phyloP scores from a whole-genome alignment of 2,888 invertebrate genomes.

The Drosophila anomalata region DNA sequence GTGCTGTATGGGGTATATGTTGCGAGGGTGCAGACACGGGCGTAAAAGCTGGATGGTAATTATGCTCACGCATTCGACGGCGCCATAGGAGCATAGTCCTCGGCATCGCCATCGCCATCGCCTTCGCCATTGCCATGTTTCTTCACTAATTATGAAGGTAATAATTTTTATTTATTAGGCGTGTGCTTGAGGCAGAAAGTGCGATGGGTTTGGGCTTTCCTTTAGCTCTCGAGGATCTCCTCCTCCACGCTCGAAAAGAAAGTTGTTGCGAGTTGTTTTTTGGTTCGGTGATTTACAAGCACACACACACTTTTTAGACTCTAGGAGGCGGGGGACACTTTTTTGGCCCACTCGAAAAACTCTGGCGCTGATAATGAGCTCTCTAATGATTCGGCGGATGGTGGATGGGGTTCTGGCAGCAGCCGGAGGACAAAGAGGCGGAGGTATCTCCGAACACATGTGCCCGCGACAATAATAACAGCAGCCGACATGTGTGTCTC shows the following conservation, averaged over 20 bases:
- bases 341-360: slow-evolving; percentile 41
- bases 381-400: slow-evolving; percentile 70
- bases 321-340: slow-evolving; percentile 12
- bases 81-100: slow-evolving; percentile 22
- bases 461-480: slow-evolving; percentile 49
- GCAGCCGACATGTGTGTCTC: slow-evolving; percentile 80
- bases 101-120: slow-evolving; percentile 61
- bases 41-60: slow-evolving; percentile 75
- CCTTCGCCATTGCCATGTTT: slow-evolving; percentile 60
- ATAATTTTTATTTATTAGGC: slow-evolving; percentile 82
- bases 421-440: slow-evolving; percentile 7
- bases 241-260: slow-evolving; percentile 29
- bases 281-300: slow-evolving; percentile 67
- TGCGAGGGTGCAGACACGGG: slow-evolving; percentile 43
- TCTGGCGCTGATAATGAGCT: slow-evolving; percentile 70
- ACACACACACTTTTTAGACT: slow-evolving; percentile 41
- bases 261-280: slow-evolving; percentile 43
- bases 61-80: slow-evolving; percentile 72
- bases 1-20: slow-evolving; percentile 19
- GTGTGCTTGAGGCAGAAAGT: slow-evolving; percentile 71
- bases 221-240: slow-evolving; percentile 53
- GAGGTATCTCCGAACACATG: slow-evolving; percentile 44
- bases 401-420: not conserved
- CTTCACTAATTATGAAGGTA: slow-evolving; percentile 81
- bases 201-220: slow-evolving; percentile 37